Evolutionary conservation across 2,113 vertebrate genomes (phyloP), one percentile per base, ranked within the genome.

Genomic region (Pterophyllum scalare): DNA sequence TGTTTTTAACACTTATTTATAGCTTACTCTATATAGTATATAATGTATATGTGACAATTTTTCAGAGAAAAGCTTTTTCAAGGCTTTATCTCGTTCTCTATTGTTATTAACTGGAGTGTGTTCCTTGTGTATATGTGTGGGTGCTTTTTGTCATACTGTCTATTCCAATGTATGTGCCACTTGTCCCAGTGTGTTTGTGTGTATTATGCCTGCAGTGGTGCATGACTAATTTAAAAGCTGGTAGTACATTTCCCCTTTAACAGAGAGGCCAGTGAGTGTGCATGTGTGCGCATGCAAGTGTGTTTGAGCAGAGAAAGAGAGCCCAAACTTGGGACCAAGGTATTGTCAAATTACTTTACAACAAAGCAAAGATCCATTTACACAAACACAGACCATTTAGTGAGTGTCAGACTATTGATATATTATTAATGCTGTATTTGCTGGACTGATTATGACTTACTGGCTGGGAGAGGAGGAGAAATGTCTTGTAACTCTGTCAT

Each of bases 191-290:
- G 78, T 84, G 17, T 86, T 62, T 82, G 72, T 64, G 78, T 82
- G 33, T 43, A 59, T 90, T 77, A 75, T 83, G 84, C 67, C 59
- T 84, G 80, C 80, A 88, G 85, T 77, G 65, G 83, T 82, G 88
- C 11, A 12, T 83, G 49, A 81, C 87, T 92, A 83, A 93, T 91
- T 89, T 89, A 81, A 90, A 90, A 91, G 59, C 84, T 87, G 24
- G 86, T 89, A 43, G 82, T 89, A 87, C 83, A 90, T 87, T 75
- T 85, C 40, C 67, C 79, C 77, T 76, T 79, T 87, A 85, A 86
- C 79, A 81, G 74, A 59, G 31, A 78, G 83, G 78, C 64, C 83
- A 90, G 38, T 12, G 46, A 0, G 13, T 72, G 28, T 52, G 24
- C 15, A 17, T 49, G 15, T 70, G 19, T 2, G 3, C 49, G 65